Percentiles rank a stretch among this genome's conserved stretches.
Conservation (phyloP, 2,797 vertebrate species). For the Pagetopsis macropterus region DNA sequence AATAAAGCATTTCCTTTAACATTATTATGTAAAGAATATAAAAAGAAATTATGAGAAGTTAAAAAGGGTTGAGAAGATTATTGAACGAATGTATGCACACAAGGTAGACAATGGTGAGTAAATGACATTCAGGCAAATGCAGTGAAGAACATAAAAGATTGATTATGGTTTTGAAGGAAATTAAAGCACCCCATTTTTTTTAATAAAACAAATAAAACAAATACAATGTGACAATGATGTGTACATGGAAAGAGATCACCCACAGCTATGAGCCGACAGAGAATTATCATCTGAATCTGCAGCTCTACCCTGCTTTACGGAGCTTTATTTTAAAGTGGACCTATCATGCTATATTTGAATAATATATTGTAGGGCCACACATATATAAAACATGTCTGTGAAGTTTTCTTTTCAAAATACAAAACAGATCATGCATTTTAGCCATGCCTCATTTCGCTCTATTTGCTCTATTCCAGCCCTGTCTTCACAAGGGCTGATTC, state of each 20-base stretch:
- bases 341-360: no score
- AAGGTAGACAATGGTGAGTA: conserved; percentile 1
- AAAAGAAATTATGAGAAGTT: not conserved
- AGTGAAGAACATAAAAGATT: not conserved
- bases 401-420: no score
- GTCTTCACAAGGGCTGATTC: no score
- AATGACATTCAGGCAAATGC: conserved; percentile 6
- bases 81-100: no score
- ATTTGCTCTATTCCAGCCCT: no score
- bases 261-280: not conserved
- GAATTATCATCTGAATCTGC: conserved; percentile 4
- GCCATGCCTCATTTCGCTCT: no score
- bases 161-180: conserved; percentile 22
- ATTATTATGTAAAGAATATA: not conserved
- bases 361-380: no score
- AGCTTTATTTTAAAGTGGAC: not conserved
- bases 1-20: not conserved
- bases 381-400: no score
- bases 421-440: no score
- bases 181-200: not conserved
- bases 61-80: no score
- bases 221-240: not conserved
- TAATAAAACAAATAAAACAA: not conserved
- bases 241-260: not conserved
- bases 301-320: not conserved